Evolutionary conservation across 1,140 invertebrate species (phyloP), one percentile per base, ranked within the genome.

Genomic region (Limonius californicus): DNA sequence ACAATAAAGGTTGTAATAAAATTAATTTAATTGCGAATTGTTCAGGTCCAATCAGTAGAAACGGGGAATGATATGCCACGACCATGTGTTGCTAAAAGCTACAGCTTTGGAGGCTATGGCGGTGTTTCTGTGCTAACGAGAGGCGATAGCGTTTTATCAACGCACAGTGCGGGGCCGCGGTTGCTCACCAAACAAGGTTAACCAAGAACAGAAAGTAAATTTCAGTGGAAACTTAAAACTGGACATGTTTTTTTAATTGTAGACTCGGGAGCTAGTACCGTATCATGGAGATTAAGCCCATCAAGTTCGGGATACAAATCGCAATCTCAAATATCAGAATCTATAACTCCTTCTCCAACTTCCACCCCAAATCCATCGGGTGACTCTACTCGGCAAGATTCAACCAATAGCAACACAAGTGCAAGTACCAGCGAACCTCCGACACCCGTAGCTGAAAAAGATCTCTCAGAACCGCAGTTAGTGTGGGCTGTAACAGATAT

Each of bases 401-500:
- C 69, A 0, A 68, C 62, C 14, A 68, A 68, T 53, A 65, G 55
- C 53, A 67, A 59, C 42, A 60, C 64, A 23, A 59, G 59, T 21
- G 57, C 62, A n/a, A 56, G 47, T 39, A n/a, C 62, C 65, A 14
- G 43, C 56, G 39, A 58, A 63, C 35, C 42, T 27, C 20, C 18
- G 9, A 32, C 11, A 27, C 27, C 54, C 11, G 39, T 53, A 18
- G 45, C 39, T 32, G 53, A 47, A 45, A 60, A 62, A 32, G 50
- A 54, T 20, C 43, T 27, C 7, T 18, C 50, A 18, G 64, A 70
- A 39, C 62, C 45, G 7, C 78, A 78, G 14, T 81, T 92, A 1
- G 85, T 92, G 72, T 94, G 92, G 90, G 91, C 91, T 43, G 89
- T 94, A 7, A 91, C 89, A 35, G 89, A 88, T 79, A 83, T 94